These are phyloP conservation scores for Ammodytes dubius DNA, from an alignment of 2,113 vertebrate genomes.

Conservation along the genomic window DNA sequence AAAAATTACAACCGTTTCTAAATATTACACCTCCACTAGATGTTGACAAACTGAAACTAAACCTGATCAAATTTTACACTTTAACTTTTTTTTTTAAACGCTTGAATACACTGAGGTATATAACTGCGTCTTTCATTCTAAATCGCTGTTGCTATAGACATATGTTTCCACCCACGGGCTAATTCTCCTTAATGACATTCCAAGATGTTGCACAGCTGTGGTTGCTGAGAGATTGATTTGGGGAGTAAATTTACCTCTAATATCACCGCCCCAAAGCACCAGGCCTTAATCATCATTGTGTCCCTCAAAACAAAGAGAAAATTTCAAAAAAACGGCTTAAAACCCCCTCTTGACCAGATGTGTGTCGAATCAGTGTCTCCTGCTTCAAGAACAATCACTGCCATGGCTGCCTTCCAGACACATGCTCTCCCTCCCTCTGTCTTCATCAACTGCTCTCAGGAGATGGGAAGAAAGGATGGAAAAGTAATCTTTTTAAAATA, in stretches of 20 bases:
- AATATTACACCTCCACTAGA: background rate
- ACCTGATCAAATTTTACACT: background rate
- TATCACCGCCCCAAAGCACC: background rate
- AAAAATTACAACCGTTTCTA: background rate
- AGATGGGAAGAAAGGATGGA: conserved; percentile 31
- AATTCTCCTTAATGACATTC: conserved; percentile 6
- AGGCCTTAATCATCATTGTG: background rate
- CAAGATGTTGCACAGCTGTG: conserved; percentile 29
- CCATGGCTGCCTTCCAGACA: conserved; percentile 30
- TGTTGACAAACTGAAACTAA: background rate
- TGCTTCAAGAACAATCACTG: conserved; percentile 2
- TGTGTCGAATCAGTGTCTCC: background rate
- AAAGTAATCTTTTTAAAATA: conserved; percentile 16
- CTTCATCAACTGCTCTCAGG: conserved; percentile 28
- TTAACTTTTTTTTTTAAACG: too few relatives aligned
- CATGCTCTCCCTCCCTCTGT: background rate
- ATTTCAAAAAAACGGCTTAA: background rate
- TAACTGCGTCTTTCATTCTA: background rate
- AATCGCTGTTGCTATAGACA: background rate
- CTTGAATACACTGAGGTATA: too few relatives aligned
- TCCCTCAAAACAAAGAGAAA: background rate
- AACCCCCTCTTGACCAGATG: conserved; percentile 4
- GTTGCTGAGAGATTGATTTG: conserved; percentile 3
- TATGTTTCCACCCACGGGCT: background rate
- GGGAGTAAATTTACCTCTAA: background rate